Percentiles rank a stretch among this genome's conserved stretches.
Evolutionary conservation across 1,140 invertebrate species (phyloP).

Genomic region (Chironomus tepperi): DNA sequence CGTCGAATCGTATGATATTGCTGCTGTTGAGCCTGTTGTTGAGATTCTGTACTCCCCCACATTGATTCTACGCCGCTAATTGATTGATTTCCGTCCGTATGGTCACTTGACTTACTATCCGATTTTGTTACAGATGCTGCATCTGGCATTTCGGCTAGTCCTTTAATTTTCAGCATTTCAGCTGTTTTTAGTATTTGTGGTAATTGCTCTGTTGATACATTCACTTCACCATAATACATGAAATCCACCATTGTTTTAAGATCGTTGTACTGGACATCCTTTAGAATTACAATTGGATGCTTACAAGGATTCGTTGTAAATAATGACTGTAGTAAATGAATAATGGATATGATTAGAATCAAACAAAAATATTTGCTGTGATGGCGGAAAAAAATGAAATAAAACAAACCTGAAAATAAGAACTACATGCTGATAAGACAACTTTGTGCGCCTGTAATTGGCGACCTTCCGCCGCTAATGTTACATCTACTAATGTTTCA

Average conservation of each 20-base stretch:
- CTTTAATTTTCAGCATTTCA: conserved; percentile 78
- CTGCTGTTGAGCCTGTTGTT: conserved; percentile 34
- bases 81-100: conserved; percentile 32
- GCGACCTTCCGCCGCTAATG: conserved; percentile 72
- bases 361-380: not conserved
- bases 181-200: conserved; percentile 79
- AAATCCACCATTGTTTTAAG: conserved; percentile 83
- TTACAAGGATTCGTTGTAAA: conserved; percentile 79
- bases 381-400: conserved; percentile 24
- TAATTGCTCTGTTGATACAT: conserved; percentile 79
- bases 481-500: conserved; percentile 80
- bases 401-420: conserved; percentile 67
- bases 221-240: conserved; percentile 88
- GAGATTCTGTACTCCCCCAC: conserved; percentile 39
- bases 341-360: not conserved
- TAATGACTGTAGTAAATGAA: conserved; percentile 47
- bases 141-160: conserved; percentile 73
- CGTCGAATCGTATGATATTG: conserved; percentile 37
- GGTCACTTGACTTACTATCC: conserved; percentile 45
- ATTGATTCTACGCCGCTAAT: conserved; percentile 36
- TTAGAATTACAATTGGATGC: conserved; percentile 83
- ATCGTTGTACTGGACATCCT: conserved; percentile 78
- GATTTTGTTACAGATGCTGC: conserved; percentile 55
- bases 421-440: conserved; percentile 75
- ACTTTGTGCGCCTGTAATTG: conserved; percentile 79